These are phyloP conservation scores for Gadus chalcogrammus DNA, from an alignment of 2,113 vertebrate genomes.

Conservation along the genomic window DNA sequence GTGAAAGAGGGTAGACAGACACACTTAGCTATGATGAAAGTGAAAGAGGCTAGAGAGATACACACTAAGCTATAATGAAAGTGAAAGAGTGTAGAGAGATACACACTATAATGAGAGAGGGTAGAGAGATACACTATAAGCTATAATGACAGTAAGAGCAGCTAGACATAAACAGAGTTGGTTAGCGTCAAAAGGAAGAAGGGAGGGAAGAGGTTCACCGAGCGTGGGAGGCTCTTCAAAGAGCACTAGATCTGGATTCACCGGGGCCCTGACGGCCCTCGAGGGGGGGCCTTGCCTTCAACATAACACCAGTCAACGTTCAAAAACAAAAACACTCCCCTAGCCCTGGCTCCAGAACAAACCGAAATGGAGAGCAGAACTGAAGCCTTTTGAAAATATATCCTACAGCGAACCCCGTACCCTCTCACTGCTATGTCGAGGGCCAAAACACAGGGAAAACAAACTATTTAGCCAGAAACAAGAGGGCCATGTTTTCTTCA, in stretches of 20 bases:
- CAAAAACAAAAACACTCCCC: slow-evolving; percentile 39
- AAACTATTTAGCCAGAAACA: background rate
- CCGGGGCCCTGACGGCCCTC: slow-evolving; percentile 40
- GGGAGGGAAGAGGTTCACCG: background rate
- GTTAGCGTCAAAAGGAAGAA: no score
- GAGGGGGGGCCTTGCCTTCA: slow-evolving; percentile 33
- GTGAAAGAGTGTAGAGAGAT: no score
- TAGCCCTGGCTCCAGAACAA: slow-evolving; percentile 40
- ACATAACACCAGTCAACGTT: slow-evolving; percentile 31
- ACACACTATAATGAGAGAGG: no score
- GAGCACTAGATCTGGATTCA: slow-evolving; percentile 37
- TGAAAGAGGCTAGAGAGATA: no score
- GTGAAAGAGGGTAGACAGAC: no score
- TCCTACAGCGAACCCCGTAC: slow-evolving; percentile 34
- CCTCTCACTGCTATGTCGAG: slow-evolving; percentile 28
- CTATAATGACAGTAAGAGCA: no score
- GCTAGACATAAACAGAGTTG: no score
- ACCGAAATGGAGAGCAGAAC: slow-evolving; percentile 5
- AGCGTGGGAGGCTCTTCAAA: slow-evolving; percentile 12
- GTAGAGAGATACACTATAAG: no score
- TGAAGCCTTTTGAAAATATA: slow-evolving; percentile 16
- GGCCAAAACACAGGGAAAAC: slow-evolving; percentile 50
- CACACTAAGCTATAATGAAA: no score
- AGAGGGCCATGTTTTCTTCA: slow-evolving; percentile 16
- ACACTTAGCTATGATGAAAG: no score